A percentile compares a stretch with the other conserved stretches of the same genome.
These are phyloP conservation scores for Atta cephalotes DNA, from an alignment of 1,140 invertebrate genomes.

Conservation along the genomic window DNA sequence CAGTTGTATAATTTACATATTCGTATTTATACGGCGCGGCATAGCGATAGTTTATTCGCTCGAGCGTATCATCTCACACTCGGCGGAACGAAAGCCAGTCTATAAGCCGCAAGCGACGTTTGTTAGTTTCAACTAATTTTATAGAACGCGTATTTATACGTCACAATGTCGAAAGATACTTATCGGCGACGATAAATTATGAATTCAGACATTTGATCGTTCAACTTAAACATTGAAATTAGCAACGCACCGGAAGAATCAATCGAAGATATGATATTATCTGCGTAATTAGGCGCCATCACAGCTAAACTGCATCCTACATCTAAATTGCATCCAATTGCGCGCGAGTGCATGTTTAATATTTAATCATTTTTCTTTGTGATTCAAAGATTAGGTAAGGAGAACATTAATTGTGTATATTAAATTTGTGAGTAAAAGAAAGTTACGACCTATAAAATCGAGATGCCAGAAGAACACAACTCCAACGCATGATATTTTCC, in stretches of 20 bases:
- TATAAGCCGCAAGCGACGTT: conserved; percentile 6
- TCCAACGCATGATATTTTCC: conserved; percentile 25
- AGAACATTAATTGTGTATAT: neutral
- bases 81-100: conserved; percentile 45
- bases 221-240: neutral
- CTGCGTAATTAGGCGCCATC: neutral
- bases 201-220: conserved; percentile 21
- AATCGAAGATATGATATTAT: conserved; percentile 19
- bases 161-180: neutral
- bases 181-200: conserved; percentile 25
- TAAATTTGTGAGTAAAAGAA: neutral
- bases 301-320: neutral
- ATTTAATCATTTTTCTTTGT: neutral
- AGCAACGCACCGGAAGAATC: conserved; percentile 18
- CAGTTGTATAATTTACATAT: conserved; percentile 52
- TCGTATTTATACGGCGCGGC: conserved; percentile 59
- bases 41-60: conserved; percentile 49
- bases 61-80: conserved; percentile 54
- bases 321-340: neutral
- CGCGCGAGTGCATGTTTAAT: neutral
- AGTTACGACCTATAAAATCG: conserved; percentile 9
- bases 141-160: conserved; percentile 36
- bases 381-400: neutral
- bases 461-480: neutral
- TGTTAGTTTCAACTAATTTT: conserved; percentile 61